Conservation (phyloP, 2,797 vertebrate species). For the Pelochelys cantorii region DNA sequence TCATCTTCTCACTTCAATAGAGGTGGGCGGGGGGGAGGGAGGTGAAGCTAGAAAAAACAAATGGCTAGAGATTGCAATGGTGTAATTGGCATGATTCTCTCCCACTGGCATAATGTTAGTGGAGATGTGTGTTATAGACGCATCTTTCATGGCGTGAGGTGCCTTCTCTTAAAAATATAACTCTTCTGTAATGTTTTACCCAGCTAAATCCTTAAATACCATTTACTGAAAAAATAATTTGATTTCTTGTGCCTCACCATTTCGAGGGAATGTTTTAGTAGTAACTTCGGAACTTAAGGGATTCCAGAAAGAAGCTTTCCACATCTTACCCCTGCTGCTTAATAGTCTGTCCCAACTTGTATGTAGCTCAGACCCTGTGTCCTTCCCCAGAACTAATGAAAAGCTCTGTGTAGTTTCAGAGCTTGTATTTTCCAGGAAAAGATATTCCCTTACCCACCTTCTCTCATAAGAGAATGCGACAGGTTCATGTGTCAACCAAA, state of each 20-base stretch:
- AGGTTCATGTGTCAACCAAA: not conserved
- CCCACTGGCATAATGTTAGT: no score
- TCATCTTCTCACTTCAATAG: not conserved
- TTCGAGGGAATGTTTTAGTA: not conserved
- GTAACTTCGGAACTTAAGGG: not conserved
- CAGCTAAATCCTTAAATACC: not conserved
- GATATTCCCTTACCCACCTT: not conserved
- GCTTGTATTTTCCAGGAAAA: not conserved
- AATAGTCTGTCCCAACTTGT: not conserved
- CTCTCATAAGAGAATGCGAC: rapidly evolving
- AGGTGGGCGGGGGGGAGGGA: not conserved
- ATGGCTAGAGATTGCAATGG: not conserved
- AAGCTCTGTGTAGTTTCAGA: not conserved
- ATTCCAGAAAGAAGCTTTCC: not conserved
- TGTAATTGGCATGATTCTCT: rapidly evolving
- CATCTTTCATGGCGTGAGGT: not conserved
- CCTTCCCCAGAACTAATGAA: not conserved
- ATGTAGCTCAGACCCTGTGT: not conserved
- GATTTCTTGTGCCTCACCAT: not conserved
- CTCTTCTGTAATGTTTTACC: not conserved
- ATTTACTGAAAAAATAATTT: not conserved
- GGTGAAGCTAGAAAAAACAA: no score
- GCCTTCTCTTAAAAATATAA: not conserved
- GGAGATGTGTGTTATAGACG: not conserved
- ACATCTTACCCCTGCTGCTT: not conserved